phyloP scores from a whole-genome alignment of 2,797 vertebrate species.

The Paguma larvata region DNA sequence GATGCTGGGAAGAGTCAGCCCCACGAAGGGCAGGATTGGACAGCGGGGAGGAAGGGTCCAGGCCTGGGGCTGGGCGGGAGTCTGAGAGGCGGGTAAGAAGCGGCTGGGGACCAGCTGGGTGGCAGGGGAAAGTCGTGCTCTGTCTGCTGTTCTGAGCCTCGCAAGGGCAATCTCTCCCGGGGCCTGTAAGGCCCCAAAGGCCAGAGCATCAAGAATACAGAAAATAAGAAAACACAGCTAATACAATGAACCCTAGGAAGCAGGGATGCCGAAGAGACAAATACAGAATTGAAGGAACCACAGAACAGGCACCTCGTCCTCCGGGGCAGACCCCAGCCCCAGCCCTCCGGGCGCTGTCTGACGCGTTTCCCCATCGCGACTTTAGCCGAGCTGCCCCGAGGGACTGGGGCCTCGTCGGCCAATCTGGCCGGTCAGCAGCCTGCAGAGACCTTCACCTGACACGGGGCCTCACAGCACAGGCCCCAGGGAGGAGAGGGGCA shows the following conservation, averaged over 20 bases:
- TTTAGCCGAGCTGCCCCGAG: too few species aligned
- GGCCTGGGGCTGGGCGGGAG: not conserved
- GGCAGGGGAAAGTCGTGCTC: not conserved
- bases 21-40: not conserved
- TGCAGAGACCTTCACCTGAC: too few species aligned
- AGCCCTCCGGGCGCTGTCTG: too few species aligned
- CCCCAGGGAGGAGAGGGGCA: too few species aligned
- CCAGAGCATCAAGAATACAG: not conserved
- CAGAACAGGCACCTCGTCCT: not conserved
- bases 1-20: not conserved
- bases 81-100: not conserved
- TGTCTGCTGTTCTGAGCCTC: not conserved
- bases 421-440: too few species aligned
- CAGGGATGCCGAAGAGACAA: not conserved
- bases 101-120: not conserved
- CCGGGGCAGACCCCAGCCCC: not conserved
- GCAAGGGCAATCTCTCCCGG: not conserved
- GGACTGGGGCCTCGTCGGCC: too few species aligned
- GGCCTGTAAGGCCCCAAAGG: not conserved
- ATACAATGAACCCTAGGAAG: not conserved
- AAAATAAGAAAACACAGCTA: not conserved
- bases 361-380: too few species aligned
- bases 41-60: not conserved
- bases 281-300: not conserved
- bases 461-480: too few species aligned